These are phyloP conservation scores for Cosmorhoe ocellata DNA, from an alignment of 2,888 invertebrate genomes.

Conservation along the genomic window DNA sequence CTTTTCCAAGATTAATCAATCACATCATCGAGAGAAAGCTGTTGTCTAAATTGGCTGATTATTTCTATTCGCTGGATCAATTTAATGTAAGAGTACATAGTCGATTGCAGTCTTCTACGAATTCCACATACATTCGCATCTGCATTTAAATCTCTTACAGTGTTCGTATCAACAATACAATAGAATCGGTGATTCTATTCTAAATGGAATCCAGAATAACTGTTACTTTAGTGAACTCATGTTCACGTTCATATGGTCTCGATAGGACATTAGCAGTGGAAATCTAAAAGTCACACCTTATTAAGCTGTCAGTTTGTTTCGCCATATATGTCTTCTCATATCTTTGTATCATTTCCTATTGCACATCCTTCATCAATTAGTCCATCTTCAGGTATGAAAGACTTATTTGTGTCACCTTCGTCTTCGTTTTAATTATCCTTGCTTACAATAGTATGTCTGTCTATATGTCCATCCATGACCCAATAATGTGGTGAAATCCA, in stretches of 20 bases:
- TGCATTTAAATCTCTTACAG: conserved; percentile 16
- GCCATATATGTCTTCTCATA: conserved; percentile 12
- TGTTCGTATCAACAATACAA: neutral
- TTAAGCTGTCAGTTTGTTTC: conserved; percentile 3
- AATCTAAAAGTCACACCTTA: conserved; percentile 18
- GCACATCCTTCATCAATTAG: conserved; percentile 36
- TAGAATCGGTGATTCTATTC: neutral
- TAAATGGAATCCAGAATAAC: neutral
- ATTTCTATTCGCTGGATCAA: conserved; percentile 26
- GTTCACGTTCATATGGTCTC: conserved; percentile 1
- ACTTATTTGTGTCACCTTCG: conserved; percentile 41
- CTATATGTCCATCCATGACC: conserved; percentile 68
- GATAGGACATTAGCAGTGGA: conserved; percentile 12
- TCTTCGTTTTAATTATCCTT: conserved; percentile 55
- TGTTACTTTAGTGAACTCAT: conserved; percentile 1
- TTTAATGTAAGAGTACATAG: conserved; percentile 14
- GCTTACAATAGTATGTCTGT: conserved; percentile 47
- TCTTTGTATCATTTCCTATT: conserved; percentile 26
- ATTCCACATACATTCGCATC: conserved; percentile 27
- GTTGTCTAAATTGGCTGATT: conserved; percentile 30
- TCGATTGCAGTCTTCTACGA: conserved; percentile 17
- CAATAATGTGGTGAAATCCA: conserved; percentile 80
- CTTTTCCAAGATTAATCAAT: conserved; percentile 19
- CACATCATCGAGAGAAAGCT: conserved; percentile 25
- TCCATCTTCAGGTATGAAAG: conserved; percentile 36